Evolutionary conservation across 2,888 invertebrate species (phyloP).

Genomic region (Chesias legatella): DNA sequence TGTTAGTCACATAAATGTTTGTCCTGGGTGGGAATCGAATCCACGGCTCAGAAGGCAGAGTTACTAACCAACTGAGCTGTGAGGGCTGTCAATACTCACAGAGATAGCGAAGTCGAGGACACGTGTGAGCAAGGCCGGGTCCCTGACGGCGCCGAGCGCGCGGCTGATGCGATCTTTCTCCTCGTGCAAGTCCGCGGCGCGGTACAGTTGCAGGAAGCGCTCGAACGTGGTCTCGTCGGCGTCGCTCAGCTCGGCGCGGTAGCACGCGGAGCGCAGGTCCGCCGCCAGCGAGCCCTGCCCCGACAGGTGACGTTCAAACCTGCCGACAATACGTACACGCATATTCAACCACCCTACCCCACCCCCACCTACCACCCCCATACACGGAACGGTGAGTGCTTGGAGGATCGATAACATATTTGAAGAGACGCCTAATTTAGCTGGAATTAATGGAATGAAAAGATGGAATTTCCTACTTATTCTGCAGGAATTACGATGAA

Average conservation of each 20-base stretch:
- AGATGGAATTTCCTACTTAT: no score
- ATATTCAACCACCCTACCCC: not conserved
- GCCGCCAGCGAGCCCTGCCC: slow-evolving; percentile 85
- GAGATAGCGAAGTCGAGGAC: slow-evolving; percentile 91
- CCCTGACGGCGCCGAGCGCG: slow-evolving; percentile 89
- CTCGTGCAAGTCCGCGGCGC: slow-evolving; percentile 93
- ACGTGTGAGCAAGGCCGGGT: slow-evolving; percentile 84
- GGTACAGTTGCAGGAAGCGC: slow-evolving; percentile 89
- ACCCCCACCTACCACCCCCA: no score
- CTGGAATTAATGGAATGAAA: no score
- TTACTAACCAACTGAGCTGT: no score
- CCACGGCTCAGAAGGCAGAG: no score
- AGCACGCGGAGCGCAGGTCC: slow-evolving; percentile 93
- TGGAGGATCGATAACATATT: no score
- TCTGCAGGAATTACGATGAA: no score
- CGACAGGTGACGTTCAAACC: slow-evolving; percentile 84
- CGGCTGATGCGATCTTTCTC: slow-evolving; percentile 95
- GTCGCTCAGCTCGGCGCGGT: slow-evolving; percentile 88
- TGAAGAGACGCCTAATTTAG: no score
- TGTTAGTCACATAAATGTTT: no score
- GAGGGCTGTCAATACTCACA: no score
- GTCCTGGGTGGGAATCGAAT: no score
- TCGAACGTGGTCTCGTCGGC: slow-evolving; percentile 87
- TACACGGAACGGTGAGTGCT: no score
- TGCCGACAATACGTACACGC: slow-evolving; percentile 27